Base-by-base conservation (phyloP, 2,888 invertebrate genomes). In the Sinopyrophorus schimmeli region DNA sequence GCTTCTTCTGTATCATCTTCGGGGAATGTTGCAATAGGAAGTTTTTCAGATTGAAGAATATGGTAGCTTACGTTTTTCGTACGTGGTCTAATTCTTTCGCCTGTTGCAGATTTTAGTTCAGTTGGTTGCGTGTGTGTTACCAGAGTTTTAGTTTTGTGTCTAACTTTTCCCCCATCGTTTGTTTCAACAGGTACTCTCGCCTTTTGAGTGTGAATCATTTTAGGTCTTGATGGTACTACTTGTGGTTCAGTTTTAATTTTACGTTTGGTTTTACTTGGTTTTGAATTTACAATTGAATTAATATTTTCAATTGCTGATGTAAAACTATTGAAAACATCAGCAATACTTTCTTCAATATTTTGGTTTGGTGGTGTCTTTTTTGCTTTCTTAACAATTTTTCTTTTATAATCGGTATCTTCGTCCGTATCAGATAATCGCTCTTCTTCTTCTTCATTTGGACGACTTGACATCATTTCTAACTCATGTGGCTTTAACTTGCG, bases 131-230 rank as follows among this genome's bases (percentile, higher is more conserved):
- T 79, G 55, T 78, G 70, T 1, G 78, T 79, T 0, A 82, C 75
- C 63, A 80, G 71, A 0, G 81, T 81, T 59, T 77, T 79, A 0
- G 80, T 79, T 58, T 79, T 80, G 38, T 80, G 81, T 18, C 77
- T 57, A 16, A 72, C 59, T 40, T 80, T 79, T 0, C 78, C 77
- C 9, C 78, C 78, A 39, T 77, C 77, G 5, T 71, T 72, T 1
- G 76, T 73, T 38, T 78, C 78, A 1, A 77, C 75, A 0, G 80
- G 72, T 1, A 79, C 76, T 20, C 78, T 71, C 21, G 80, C 78
- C 60, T 82, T 84, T 65, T 85, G 84, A 0, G 88, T 88, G 67
- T 87, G 87, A 59, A 88, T 88, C 87, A 88, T 87, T 64, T 83
- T 83, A 2, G 87, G 86, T 17, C 86, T 76, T 1, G 80, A 76